Percentiles rank a stretch among this genome's conserved stretches.
These are phyloP conservation scores for Drosophila eugracilis DNA, from an alignment of 1,140 invertebrate species.

Conservation along the genomic window DNA sequence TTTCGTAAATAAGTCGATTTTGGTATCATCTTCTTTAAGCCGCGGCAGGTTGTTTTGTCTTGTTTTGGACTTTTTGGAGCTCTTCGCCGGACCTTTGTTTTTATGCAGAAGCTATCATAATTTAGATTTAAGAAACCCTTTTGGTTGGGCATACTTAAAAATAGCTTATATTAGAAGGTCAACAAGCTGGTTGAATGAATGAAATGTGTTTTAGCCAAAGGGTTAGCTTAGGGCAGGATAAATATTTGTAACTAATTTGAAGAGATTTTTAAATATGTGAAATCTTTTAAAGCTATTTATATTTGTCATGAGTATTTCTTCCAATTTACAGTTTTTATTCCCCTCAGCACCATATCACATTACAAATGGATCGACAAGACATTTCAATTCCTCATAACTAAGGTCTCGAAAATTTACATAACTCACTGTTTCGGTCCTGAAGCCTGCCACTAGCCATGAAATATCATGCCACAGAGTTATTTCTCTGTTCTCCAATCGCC, in stretches of 20 bases:
- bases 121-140: constrained; percentile 26
- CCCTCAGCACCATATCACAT: constrained; percentile 16
- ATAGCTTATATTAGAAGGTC: constrained; percentile 12
- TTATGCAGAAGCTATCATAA: constrained; percentile 46
- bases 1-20: constrained; percentile 70
- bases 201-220: neutral
- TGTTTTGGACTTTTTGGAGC: constrained; percentile 46
- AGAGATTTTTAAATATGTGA: neutral
- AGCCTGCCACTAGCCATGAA: constrained; percentile 33
- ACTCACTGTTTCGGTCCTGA: constrained; percentile 28
- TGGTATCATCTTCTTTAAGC: constrained; percentile 39
- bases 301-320: constrained; percentile 11
- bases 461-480: constrained; percentile 49
- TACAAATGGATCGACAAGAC: constrained; percentile 31
- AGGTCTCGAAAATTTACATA: constrained; percentile 53
- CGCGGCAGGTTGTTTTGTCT: constrained; percentile 29
- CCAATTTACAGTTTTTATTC: constrained; percentile 14
- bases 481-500: constrained; percentile 43
- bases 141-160: constrained; percentile 33
- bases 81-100: constrained; percentile 31
- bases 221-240: neutral
- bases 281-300: constrained; percentile 12
- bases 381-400: constrained; percentile 47
- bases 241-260: constrained; percentile 7
- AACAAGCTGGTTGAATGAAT: constrained; percentile 13